A percentile compares a stretch with the other conserved stretches of the same genome.
Evolutionary conservation across 2,888 invertebrate species (phyloP).

Genomic region (Reticulitermes lucifugus): DNA sequence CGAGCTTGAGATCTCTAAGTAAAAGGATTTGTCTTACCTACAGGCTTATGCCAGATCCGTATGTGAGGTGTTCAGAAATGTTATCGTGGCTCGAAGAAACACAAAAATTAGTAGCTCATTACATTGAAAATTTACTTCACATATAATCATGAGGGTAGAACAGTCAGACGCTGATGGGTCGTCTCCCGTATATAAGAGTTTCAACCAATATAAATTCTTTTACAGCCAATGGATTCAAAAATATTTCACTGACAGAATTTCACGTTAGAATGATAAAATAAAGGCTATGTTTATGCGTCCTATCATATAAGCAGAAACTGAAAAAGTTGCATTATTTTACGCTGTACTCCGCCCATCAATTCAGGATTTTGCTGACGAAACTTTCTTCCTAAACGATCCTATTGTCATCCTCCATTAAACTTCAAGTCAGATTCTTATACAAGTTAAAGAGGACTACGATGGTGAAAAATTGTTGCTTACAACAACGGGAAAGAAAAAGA

Average conservation of each 20-base stretch:
- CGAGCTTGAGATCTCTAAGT: too few relatives aligned
- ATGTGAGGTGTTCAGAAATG: too few relatives aligned
- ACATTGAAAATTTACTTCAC: too few relatives aligned
- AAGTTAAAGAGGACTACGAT: not conserved
- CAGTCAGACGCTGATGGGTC: not conserved
- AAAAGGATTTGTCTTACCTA: too few relatives aligned
- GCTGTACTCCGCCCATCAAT: not conserved
- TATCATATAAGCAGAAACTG: not conserved
- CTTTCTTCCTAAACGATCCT: slow-evolving; percentile 27
- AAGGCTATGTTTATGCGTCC: not conserved
- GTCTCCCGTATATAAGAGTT: not conserved
- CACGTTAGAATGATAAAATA: not conserved
- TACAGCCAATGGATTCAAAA: not conserved
- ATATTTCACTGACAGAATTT: slow-evolving; percentile 6
- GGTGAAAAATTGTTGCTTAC: slow-evolving; percentile 41
- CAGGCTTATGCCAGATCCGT: too few relatives aligned
- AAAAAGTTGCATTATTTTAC: not conserved
- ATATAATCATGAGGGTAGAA: too few relatives aligned
- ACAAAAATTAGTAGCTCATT: too few relatives aligned
- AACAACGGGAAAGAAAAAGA: slow-evolving; percentile 17
- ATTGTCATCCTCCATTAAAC: slow-evolving; percentile 34
- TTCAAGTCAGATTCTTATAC: slow-evolving; percentile 10
- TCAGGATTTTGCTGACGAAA: slow-evolving; percentile 1
- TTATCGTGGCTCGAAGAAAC: too few relatives aligned
- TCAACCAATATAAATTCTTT: not conserved